Conservation (phyloP, 2,113 vertebrate species). For the Lota lota region DNA sequence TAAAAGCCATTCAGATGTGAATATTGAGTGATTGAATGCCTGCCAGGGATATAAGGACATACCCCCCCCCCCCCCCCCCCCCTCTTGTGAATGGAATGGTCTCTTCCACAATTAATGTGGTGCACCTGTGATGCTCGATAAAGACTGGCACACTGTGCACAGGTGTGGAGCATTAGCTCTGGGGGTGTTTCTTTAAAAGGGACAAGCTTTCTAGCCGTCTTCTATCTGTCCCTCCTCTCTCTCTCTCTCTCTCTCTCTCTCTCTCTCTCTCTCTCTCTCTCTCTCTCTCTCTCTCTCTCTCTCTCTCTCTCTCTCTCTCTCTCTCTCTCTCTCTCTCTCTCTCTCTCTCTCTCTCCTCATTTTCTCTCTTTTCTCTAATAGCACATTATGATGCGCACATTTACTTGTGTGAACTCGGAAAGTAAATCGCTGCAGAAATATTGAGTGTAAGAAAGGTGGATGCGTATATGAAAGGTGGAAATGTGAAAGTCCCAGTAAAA, state of each 20-base stretch:
- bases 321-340: constrained; percentile 11
- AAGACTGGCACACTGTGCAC: constrained; percentile 78
- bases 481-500: not conserved
- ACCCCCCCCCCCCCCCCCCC: constrained; percentile 15
- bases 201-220: constrained; percentile 64
- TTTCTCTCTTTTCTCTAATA: too few relatives aligned
- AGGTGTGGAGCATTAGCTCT: constrained; percentile 85
- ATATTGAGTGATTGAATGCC: constrained; percentile 69
- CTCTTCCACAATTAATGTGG: constrained; percentile 80
- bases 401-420: too few relatives aligned
- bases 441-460: too few relatives aligned
- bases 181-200: constrained; percentile 79
- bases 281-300: not conserved
- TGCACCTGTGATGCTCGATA: constrained; percentile 83
- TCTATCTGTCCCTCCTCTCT: constrained; percentile 13
- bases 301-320: constrained; percentile 9
- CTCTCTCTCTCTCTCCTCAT: too few relatives aligned
- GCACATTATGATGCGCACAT: too few relatives aligned
- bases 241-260: constrained; percentile 11
- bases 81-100: constrained; percentile 67
- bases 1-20: constrained; percentile 73
- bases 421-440: too few relatives aligned
- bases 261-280: too few relatives aligned
- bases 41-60: constrained; percentile 63
- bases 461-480: too few relatives aligned